These are phyloP conservation scores for Carassius carassius DNA, from an alignment of 2,113 vertebrate genomes.

Conservation along the genomic window DNA sequence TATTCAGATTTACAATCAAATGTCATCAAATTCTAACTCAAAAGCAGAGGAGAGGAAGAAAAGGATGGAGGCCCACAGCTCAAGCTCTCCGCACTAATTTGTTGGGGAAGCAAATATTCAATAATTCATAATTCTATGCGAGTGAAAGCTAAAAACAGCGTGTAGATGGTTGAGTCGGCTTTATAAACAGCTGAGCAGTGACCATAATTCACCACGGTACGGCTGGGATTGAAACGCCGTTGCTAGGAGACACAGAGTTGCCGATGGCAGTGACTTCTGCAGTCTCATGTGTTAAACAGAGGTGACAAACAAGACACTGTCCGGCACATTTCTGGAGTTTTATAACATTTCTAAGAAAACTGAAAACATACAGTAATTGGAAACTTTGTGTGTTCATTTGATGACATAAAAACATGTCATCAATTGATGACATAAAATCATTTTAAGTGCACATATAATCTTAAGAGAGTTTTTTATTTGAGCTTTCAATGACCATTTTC, in stretches of 20 bases:
- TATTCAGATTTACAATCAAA: background rate
- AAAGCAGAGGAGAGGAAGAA: background rate
- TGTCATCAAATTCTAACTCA: background rate
- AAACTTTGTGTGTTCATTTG: background rate
- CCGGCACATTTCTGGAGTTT: background rate
- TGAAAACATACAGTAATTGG: background rate
- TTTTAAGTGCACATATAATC: background rate
- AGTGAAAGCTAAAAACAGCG: constrained; percentile 25
- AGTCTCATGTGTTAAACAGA: constrained; percentile 39
- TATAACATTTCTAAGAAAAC: too few species aligned
- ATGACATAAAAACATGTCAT: background rate
- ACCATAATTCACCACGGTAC: constrained; percentile 29
- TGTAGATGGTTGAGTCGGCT: background rate
- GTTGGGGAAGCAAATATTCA: background rate
- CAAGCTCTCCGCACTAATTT: background rate
- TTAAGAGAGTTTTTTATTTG: background rate
- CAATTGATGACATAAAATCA: background rate
- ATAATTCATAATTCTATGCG: background rate
- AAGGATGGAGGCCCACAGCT: background rate
- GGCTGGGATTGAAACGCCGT: constrained; percentile 15
- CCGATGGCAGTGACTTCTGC: background rate
- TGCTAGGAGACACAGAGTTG: constrained; percentile 47
- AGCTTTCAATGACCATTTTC: background rate
- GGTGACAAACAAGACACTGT: constrained; percentile 3
- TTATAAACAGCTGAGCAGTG: constrained; percentile 37